Percentiles rank a stretch among this genome's conserved stretches.
Evolutionary conservation across 2,113 vertebrate species (phyloP).

Genomic region (Scartelaos histophorus): DNA sequence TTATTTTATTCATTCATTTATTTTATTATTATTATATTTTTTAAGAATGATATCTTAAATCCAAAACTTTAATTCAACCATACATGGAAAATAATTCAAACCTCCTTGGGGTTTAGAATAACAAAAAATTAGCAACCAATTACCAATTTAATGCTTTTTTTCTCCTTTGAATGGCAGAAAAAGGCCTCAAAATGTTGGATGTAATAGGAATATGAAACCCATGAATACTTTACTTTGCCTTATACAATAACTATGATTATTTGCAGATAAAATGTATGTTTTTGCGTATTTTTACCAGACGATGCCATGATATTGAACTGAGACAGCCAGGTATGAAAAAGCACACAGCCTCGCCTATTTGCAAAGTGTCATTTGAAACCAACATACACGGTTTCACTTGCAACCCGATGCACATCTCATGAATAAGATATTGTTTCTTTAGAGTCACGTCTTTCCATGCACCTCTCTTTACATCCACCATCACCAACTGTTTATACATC

Average conservation of each 20-base stretch:
- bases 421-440: constrained; percentile 73
- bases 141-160: too few relatives aligned
- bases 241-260: not conserved
- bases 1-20: too few relatives aligned
- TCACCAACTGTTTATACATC: constrained; percentile 4
- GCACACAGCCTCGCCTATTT: constrained; percentile 27
- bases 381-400: constrained; percentile 65
- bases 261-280: not conserved
- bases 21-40: too few relatives aligned
- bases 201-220: too few relatives aligned
- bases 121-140: too few relatives aligned
- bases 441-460: constrained; percentile 57
- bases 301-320: constrained; percentile 8
- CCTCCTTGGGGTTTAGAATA: too few relatives aligned
- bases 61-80: too few relatives aligned
- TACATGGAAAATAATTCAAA: too few relatives aligned
- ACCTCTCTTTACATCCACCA: constrained; percentile 28
- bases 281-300: not conserved
- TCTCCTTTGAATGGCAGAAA: too few relatives aligned
- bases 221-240: too few relatives aligned
- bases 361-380: constrained; percentile 63
- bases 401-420: constrained; percentile 56
- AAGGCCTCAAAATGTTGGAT: too few relatives aligned
- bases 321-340: constrained; percentile 32
- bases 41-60: too few relatives aligned